These are phyloP conservation scores for Podiceps cristatus DNA, from an alignment of 2,113 vertebrate genomes.

Conservation along the genomic window DNA sequence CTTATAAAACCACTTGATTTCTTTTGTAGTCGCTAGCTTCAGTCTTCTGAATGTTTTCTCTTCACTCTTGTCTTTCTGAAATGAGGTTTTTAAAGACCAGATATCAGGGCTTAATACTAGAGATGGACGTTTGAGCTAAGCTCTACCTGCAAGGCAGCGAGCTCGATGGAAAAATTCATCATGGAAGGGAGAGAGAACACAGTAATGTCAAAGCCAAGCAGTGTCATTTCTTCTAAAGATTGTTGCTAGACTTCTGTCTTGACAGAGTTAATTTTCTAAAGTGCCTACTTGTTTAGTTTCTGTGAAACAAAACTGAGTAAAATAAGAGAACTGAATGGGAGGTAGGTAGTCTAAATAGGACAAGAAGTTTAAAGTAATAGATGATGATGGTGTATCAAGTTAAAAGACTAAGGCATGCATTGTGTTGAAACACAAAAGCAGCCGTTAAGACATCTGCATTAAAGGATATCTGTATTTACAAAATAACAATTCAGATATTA, in stretches of 20 bases:
- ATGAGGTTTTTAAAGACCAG: not conserved
- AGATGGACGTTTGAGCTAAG: not conserved
- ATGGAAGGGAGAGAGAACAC: not conserved
- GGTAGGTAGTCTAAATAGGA: not conserved
- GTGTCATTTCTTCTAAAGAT: not conserved
- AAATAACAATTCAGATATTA: not conserved
- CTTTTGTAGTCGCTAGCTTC: not conserved
- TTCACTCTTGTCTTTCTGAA: conserved; percentile 4
- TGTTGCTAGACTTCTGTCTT: not conserved
- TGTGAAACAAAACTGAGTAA: not conserved
- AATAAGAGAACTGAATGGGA: not conserved
- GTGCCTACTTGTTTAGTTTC: not conserved
- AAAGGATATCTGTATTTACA: not conserved
- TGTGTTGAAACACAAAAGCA: not conserved
- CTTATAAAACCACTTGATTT: not conserved
- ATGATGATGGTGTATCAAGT: not conserved
- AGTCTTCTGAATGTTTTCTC: not conserved
- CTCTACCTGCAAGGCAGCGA: not conserved
- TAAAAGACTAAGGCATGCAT: not conserved
- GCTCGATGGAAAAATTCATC: not conserved
- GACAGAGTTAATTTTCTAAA: not conserved
- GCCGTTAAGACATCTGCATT: not conserved
- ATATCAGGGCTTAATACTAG: not conserved
- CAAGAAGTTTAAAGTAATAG: not conserved
- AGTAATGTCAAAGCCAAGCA: not conserved